Base-by-base conservation (phyloP, 2,888 invertebrate genomes). In the Tetanocera ferruginea region DNA sequence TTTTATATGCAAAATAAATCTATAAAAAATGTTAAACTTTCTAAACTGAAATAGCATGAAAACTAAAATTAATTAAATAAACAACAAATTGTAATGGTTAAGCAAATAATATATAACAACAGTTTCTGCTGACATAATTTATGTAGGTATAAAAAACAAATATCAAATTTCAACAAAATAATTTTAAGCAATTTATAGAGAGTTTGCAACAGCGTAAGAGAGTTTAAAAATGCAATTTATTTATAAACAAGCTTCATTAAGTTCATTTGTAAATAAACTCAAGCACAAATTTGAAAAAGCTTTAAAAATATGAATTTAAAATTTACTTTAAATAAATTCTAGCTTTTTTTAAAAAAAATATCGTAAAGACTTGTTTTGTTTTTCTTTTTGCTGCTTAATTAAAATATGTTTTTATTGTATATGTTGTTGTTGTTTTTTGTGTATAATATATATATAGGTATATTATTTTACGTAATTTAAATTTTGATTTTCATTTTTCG, bases 401-500 rank as follows among this genome's bases (percentile, higher is more conserved):
- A 52, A 43, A 11, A 43, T 43, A 43, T 43, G 43, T 43, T 43
- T 1, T 43, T 14, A 31, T 55, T 71, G 55, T 71, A 71, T 55
- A 71, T 31, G 67, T 57, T 73, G 31, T 62, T 25, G 37, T 67
- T 71, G 28, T n/a, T 73, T 72, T 64, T 34, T 34, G 66, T 43
- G 51, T 49, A 67, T 69, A 66, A 43, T 57, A 17, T 73, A 51
- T 70, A 71, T 71, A 25, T 73, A 62, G n/a, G 9, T 55, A 74
- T 74, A 62, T 49, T 37, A 34, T 34, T n/a, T 57, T 78, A 31
- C 19, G 14, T 76, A 72, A 62, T 67, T 76, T 43, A 67, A 72
- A 72, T 64, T 66, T 77, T 77, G 73, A 77, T 77, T 77, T 74
- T 74, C 62, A 64, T 60, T 52, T 55, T 57, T 34, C 52, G 51